Base-by-base conservation (phyloP, 2,797 vertebrate genomes). In the Crax fasciolata region DNA sequence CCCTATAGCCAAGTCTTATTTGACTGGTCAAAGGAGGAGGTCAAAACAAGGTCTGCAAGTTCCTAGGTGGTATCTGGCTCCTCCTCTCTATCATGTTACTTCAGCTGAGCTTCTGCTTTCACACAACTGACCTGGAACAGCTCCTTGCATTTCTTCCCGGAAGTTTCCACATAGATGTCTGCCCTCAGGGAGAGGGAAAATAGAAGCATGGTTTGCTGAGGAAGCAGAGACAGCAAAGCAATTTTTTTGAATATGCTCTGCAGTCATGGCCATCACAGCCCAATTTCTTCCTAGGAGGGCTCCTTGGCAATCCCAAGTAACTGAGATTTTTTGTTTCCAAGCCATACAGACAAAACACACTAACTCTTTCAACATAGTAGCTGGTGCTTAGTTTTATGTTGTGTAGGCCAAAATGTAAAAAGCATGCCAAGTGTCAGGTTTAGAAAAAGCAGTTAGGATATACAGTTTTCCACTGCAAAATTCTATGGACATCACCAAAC, bases 1-100 rank as follows among this genome's bases (percentile, higher is more conserved):
- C 59, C 67, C 86, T 93, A 82, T 11, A 76, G 74, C 38, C 80
- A 87, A 82, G 28, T 43, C 67, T 82, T 77, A 90, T 85, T 6
- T 92, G 65, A 83, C 62, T 65, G 54, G 21, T 68, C 28, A 84
- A 90, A 93, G 39, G 13, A 89, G 13, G 73, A 87, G 46, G 86
- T 95, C 87, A 96, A 78, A 89, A 48, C 24, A 83, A 85, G 55
- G 90, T 63, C 87, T 72, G n/a, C 43, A 86, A 91, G 89, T 48
- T 87, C 58, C 66, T 55, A 78, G 68, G 70, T 81, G 55, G 84
- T 74, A 93, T 91, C 48, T 92, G 79, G 75, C 89, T 91, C 89
- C 89, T 92, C 92, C 87, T 97, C 79, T 48, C 79, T 95, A 93
- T 81, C 76, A 59, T 24, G 27, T 91, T 92, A 89, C 86, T 91